These are phyloP conservation scores for Drosophila lutescens DNA, from an alignment of 2,888 invertebrate genomes.

Conservation along the genomic window DNA sequence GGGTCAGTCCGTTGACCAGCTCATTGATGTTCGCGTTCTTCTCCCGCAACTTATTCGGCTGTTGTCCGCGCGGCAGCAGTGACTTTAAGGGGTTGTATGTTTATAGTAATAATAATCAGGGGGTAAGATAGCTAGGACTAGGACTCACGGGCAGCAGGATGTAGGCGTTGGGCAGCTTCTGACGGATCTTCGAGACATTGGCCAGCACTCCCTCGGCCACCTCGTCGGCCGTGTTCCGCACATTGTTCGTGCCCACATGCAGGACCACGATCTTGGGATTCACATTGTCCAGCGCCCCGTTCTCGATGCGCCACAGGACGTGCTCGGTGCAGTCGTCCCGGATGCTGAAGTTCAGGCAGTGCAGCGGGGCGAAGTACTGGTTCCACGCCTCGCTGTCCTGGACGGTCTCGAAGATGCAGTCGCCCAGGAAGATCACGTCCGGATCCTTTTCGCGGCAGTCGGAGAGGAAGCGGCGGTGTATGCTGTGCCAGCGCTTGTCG, in stretches of 20 bases:
- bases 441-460: conserved; percentile 96
- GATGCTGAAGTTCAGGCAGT: conserved; percentile 94
- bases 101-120: no score
- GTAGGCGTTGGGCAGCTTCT: conserved; percentile 91
- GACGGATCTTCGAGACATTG: conserved; percentile 90
- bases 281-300: conserved; percentile 95
- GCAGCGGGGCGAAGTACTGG: conserved; percentile 95
- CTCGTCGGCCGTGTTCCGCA: conserved; percentile 91
- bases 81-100: conserved; percentile 86
- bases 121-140: no score
- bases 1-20: conserved; percentile 88
- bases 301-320: conserved; percentile 94
- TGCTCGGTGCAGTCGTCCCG: conserved; percentile 94
- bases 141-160: conserved; percentile 93
- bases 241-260: conserved; percentile 95
- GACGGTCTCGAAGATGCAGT: conserved; percentile 93
- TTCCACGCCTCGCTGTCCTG: conserved; percentile 95
- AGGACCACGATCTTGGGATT: conserved; percentile 95
- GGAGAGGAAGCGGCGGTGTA: conserved; percentile 92
- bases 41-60: conserved; percentile 92
- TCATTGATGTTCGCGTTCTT: conserved; percentile 91
- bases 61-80: conserved; percentile 93
- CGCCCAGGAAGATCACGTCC: conserved; percentile 96
- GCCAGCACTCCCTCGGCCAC: conserved; percentile 92
- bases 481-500: conserved; percentile 87